phyloP scores from a whole-genome alignment of 2,113 vertebrate genomes.

The Cardinalis cardinalis region DNA sequence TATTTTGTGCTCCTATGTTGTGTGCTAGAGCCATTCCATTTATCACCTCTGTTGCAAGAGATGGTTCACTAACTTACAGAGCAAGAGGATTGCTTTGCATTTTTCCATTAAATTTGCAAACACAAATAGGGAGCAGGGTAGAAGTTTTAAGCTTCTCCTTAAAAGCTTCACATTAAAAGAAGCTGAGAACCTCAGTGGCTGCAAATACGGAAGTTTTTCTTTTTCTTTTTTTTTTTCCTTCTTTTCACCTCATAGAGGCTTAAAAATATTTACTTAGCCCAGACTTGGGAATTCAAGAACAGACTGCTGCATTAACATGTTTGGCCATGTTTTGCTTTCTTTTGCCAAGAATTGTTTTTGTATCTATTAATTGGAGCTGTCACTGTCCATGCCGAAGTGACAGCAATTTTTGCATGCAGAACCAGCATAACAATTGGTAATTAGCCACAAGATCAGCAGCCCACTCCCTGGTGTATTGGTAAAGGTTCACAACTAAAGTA shows the following conservation, averaged over 20 bases:
- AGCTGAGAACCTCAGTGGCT: neutral
- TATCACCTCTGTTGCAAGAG: neutral
- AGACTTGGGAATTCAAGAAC: slow-evolving; percentile 23
- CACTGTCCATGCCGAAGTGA: slow-evolving; percentile 5
- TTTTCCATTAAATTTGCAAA: neutral
- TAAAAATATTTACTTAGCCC: neutral
- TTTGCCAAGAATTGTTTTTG: slow-evolving; percentile 47
- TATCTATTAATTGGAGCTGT: slow-evolving; percentile 45
- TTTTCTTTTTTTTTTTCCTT: too few relatives aligned
- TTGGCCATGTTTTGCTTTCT: slow-evolving; percentile 44
- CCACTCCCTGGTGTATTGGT: neutral
- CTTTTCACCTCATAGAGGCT: neutral
- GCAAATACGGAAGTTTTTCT: neutral
- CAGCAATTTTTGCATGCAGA: slow-evolving; percentile 43
- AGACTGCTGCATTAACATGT: slow-evolving; percentile 48
- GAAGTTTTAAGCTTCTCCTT: neutral
- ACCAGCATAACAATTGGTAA: slow-evolving; percentile 8
- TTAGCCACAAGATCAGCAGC: slow-evolving; percentile 36
- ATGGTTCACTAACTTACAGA: neutral
- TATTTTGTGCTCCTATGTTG: neutral
- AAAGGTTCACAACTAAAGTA: neutral
- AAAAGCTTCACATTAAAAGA: neutral
- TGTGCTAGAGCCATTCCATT: neutral
- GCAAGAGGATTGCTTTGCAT: neutral
- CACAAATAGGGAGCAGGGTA: fast-evolving